Evolutionary conservation across 2,797 vertebrate genomes (phyloP), one percentile per base, ranked within the genome.

Genomic region (Bradypodion pumilum): DNA sequence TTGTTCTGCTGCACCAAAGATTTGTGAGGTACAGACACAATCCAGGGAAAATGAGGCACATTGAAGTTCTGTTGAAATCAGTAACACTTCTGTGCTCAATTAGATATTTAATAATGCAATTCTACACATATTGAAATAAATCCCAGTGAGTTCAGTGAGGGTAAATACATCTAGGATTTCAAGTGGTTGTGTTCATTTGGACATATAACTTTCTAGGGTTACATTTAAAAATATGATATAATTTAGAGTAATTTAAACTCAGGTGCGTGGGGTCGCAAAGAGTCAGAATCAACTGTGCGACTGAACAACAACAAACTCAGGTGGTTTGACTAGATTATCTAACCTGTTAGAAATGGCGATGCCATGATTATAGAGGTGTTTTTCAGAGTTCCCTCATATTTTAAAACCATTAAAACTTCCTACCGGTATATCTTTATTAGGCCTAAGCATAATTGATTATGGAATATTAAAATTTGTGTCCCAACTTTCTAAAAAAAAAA

Each of bases 321-420:
- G 16, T 78, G 32, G 7, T 23, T 63, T 40, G 29, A 35, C 35
- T 59, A 29, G 40, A 23, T 25, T 29, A 2, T 29, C 42, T 8
- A 0, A 15, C 15, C n/a, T 65, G 12, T 60, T 69, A 69, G 78
- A 49, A 84, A 79, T n/a, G 12, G 7, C 1, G 25, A 46, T 81
- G 8, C 4, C 56, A 9, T 65, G 4, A 62, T 88, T 73, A 32
- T 52, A 74, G 40, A 60, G 7, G 16, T 69, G 7, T 40, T 83
- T 68, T 84, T 87, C 29, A 42, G 37, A 76, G 81, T 16, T 83
- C 52, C 85, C 59, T 32, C 5, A 1, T 76, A 35, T 19, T 78
- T 78, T 8, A 19, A 16, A 42, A 72, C 6, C 74, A 19, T n/a
- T 37, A 1, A 69, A 0, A 2, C 44, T 19, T 32, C 21, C 1